phyloP scores from a whole-genome alignment of 1,140 invertebrate genomes.

The Geopemphigus sp. region DNA sequence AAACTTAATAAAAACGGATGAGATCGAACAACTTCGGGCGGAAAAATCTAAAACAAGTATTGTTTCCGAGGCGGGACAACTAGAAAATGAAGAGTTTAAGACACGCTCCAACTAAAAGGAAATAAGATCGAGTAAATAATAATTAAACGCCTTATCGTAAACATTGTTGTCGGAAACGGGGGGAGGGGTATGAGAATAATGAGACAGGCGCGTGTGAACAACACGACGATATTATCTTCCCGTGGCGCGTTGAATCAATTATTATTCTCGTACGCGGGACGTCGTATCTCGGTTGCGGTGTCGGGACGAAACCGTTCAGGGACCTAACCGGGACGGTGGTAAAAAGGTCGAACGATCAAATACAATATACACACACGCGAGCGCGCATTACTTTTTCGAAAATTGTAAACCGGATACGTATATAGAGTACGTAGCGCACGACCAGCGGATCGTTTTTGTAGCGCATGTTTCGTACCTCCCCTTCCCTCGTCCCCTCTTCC shows the following conservation, averaged over 20 bases:
- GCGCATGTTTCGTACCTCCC: too few species aligned
- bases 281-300: too few species aligned
- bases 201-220: too few species aligned
- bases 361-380: not conserved
- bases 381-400: not conserved
- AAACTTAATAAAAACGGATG: conserved; percentile 5
- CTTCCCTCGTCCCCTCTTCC: too few species aligned
- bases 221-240: too few species aligned
- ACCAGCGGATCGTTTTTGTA: conserved; percentile 25
- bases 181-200: too few species aligned
- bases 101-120: not conserved
- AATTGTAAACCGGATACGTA: not conserved
- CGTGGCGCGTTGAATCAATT: too few species aligned
- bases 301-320: too few species aligned
- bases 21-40: not conserved
- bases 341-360: too few species aligned
- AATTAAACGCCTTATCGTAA: not conserved
- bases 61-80: not conserved
- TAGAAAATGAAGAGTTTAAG: not conserved
- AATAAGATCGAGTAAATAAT: not conserved
- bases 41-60: not conserved
- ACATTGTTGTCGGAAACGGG: not conserved
- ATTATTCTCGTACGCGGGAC: too few species aligned
- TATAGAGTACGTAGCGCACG: not conserved
- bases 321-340: too few species aligned